Evolutionary conservation across 1,140 invertebrate genomes (phyloP).

Genomic region (Drepana arcuata): DNA sequence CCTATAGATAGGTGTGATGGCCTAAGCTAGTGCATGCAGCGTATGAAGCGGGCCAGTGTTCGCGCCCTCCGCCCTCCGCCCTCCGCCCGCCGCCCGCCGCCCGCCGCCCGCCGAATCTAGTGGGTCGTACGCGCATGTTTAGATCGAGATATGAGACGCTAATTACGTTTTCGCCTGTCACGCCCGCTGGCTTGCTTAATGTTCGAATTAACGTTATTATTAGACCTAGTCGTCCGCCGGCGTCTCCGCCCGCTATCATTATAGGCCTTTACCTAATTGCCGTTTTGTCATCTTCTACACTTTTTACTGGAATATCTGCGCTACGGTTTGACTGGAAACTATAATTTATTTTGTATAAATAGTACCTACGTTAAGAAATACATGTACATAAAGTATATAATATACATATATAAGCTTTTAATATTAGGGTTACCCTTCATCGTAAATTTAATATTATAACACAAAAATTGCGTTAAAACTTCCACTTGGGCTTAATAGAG

Average conservation of each 20-base stretch:
- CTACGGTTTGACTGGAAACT: neutral
- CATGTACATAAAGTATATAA: constrained; percentile 3
- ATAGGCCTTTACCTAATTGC: too few species aligned
- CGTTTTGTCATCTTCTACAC: neutral
- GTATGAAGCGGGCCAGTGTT: too few species aligned
- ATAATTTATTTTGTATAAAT: constrained; percentile 5
- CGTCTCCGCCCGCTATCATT: too few species aligned
- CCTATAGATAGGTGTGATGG: neutral
- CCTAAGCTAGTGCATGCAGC: too few species aligned
- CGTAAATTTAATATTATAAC: too few species aligned
- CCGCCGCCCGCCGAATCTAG: neutral
- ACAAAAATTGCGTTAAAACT: too few species aligned
- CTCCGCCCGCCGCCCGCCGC: too few species aligned
- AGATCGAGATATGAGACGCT: constrained; percentile 37
- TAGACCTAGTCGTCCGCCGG: constrained; percentile 7
- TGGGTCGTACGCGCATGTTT: constrained; percentile 12
- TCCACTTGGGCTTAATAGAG: too few species aligned
- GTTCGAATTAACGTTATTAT: constrained; percentile 38
- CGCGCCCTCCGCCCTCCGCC: too few species aligned
- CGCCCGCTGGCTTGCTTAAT: constrained; percentile 52
- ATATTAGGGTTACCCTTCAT: too few species aligned
- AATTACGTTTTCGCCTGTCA: constrained; percentile 62
- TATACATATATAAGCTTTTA: too few species aligned
- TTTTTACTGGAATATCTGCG: neutral
- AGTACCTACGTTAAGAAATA: too few species aligned